phyloP scores from a whole-genome alignment of 2,888 invertebrate species.

The Ommatoiulus sabulosus region DNA sequence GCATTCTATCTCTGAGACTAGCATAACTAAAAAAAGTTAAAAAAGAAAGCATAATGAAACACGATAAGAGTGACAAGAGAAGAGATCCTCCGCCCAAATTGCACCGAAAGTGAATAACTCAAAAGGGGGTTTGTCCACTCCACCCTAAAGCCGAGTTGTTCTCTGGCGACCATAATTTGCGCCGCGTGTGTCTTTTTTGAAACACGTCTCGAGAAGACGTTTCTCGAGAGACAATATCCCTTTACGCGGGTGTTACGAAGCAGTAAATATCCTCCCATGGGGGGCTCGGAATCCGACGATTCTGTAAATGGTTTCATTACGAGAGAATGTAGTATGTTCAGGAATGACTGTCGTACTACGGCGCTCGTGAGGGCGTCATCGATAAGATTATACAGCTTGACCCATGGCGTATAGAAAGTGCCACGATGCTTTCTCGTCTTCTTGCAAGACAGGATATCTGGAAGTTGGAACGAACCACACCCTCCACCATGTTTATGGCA shows the following conservation, averaged over 20 bases:
- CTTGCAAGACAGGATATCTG: slow-evolving; percentile 17
- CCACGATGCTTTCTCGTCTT: not conserved
- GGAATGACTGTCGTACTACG: not conserved
- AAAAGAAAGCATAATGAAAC: slow-evolving; percentile 37
- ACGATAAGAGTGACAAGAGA: slow-evolving; percentile 6
- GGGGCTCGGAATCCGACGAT: not conserved
- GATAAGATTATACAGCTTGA: not conserved
- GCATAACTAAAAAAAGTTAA: not conserved
- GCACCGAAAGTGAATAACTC: slow-evolving; percentile 23
- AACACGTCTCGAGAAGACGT: not conserved
- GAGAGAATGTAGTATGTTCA: slow-evolving; percentile 3
- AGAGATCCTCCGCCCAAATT: slow-evolving; percentile 18
- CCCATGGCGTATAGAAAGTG: not conserved
- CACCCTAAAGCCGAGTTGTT: slow-evolving; percentile 19
- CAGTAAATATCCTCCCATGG: slow-evolving; percentile 45
- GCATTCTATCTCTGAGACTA: not conserved
- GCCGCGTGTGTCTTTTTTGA: slow-evolving; percentile 26
- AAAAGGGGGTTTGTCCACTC: slow-evolving; percentile 35
- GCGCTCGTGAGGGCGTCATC: not conserved
- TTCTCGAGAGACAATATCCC: slow-evolving; percentile 37
- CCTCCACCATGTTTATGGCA: slow-evolving; percentile 23
- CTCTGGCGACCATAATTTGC: slow-evolving; percentile 42
- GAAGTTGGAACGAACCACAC: not conserved
- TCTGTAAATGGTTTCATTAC: slow-evolving; percentile 47
- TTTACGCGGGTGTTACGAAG: slow-evolving; percentile 19